Evolutionary conservation across 2,113 vertebrate species (phyloP).

Genomic region (Phyllostomus discolor): DNA sequence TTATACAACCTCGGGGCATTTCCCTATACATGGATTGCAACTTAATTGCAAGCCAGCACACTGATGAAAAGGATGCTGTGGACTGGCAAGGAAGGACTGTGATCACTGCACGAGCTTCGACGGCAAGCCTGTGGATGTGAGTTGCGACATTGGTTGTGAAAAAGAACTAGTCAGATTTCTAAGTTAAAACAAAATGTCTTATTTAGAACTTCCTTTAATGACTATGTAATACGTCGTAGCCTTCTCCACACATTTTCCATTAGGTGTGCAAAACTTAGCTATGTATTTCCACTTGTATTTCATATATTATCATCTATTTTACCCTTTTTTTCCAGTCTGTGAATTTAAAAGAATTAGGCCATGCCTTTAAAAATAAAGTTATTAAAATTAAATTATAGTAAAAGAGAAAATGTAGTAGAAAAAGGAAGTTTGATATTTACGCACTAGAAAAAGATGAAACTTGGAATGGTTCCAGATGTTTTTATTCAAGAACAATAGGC

Average conservation of each 20-base stretch:
- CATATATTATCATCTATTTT: not conserved
- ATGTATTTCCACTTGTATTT: not conserved
- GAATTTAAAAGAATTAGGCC: constrained; percentile 23
- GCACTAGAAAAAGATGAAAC: constrained; percentile 42
- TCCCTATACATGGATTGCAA: constrained; percentile 94
- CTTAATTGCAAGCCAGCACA: constrained; percentile 88
- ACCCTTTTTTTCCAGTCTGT: not conserved
- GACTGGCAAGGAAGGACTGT: constrained; percentile 87
- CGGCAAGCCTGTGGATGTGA: constrained; percentile 93
- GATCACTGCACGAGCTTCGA: constrained; percentile 89
- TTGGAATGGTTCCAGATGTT: constrained; percentile 54
- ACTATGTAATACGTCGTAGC: not conserved
- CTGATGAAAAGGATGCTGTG: constrained; percentile 80
- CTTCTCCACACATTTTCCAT: not conserved
- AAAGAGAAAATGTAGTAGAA: not conserved
- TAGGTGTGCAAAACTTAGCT: not conserved
- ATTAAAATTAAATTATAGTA: constrained; percentile 5
- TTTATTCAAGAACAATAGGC: constrained; percentile 46
- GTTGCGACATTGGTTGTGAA: constrained; percentile 63
- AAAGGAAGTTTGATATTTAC: not conserved
- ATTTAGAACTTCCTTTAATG: not conserved
- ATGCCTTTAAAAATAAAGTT: constrained; percentile 33
- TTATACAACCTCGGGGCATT: constrained; percentile 84
- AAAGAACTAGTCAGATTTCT: not conserved
- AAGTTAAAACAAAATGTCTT: not conserved